These are phyloP conservation scores for Stenolophus ochropezus DNA, from an alignment of 2,888 invertebrate species.

Conservation along the genomic window DNA sequence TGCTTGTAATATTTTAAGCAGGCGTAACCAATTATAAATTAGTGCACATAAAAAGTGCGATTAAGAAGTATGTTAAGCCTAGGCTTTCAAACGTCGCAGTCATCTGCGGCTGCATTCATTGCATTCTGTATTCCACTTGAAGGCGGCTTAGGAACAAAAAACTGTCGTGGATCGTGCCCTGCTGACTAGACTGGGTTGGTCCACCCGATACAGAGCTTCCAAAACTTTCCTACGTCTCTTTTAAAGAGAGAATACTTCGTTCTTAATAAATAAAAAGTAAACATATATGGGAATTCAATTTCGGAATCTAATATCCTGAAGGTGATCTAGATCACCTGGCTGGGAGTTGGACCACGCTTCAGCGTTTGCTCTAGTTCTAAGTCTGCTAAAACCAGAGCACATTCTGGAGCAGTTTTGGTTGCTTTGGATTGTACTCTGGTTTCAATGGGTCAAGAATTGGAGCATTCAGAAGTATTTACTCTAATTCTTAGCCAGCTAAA, in stretches of 20 bases:
- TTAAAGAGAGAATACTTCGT: neutral
- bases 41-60: neutral
- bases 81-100: neutral
- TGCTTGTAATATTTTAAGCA: constrained; percentile 14
- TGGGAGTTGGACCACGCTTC: too few species aligned
- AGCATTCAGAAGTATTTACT: too few species aligned
- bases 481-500: too few species aligned
- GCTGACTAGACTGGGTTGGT: constrained; percentile 38
- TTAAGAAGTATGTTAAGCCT: neutral
- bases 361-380: too few species aligned
- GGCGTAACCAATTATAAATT: constrained; percentile 16
- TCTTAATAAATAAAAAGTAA: too few species aligned
- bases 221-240: neutral
- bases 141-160: constrained; percentile 33
- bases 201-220: neutral
- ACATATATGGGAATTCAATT: too few species aligned
- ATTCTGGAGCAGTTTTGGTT: too few species aligned
- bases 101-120: neutral
- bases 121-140: constrained; percentile 6
- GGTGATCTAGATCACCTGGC: too few species aligned
- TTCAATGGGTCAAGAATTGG: too few species aligned
- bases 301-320: too few species aligned
- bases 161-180: constrained; percentile 23
- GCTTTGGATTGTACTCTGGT: too few species aligned
- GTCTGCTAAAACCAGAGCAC: too few species aligned